Evolutionary conservation across 1,140 invertebrate genomes (phyloP), one percentile per base, ranked within the genome.

Genomic region (Aporrectodea caliginosa): DNA sequence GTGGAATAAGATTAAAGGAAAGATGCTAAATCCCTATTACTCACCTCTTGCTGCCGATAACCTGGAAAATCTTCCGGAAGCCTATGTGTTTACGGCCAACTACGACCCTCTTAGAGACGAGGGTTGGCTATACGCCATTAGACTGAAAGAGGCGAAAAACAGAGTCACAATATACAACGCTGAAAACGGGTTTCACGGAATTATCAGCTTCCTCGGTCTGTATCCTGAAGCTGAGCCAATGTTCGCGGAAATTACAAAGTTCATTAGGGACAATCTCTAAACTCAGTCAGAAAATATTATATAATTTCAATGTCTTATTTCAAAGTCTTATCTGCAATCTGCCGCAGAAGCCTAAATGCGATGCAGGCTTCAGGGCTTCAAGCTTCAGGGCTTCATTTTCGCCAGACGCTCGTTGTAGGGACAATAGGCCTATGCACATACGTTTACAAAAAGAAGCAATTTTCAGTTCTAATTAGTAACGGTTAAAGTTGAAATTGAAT

Each of bases 101-200:
- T 79, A 74, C 34, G 81, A 82, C 35, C 71, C 82, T 6, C 69
- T 82, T 6, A 30, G 80, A 69, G 81, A 81, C 30, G 81, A 82
- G 12, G 78, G 35, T 34, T 16, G 69, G 33, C 34, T 81, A 35
- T 82, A 82, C 35, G 80, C 69, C 16, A 74, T 82, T 33, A n/a
- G 43, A 30, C 43, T 76, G 75, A 43, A 22, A 31, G 35, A 30
- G 34, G 16, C 43, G 22, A 58, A 58, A 6, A 58, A 58, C 43
- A 58, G 22, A 22, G 43, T 58, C 43, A 58, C 43, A 22, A 6
- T 58, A 22, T 58, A 58, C 43, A 58, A 58, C 43, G 43, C 43
- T 58, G 43, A 58, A 58, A 58, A 58, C 43, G 43, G 43, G 43
- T 58, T 58, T 58, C 43, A 58, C 43, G 43, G 43, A 58, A 58